These are phyloP conservation scores for Pipistrellus nathusii DNA, from an alignment of 2,797 vertebrate species.

Conservation along the genomic window DNA sequence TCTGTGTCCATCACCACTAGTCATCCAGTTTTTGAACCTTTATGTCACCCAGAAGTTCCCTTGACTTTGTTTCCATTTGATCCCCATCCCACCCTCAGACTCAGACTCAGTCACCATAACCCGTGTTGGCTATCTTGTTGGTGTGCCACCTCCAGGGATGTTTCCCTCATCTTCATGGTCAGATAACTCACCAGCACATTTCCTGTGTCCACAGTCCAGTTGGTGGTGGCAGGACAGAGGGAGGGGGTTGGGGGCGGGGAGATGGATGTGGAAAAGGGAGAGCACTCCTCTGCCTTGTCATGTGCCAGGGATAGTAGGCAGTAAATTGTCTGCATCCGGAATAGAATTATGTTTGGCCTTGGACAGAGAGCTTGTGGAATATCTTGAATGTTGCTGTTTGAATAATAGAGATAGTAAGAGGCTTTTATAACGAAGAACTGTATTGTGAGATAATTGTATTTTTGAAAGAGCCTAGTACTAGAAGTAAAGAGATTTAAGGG, in stretches of 20 bases:
- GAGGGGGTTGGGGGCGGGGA: no score
- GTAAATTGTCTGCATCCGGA: neutral
- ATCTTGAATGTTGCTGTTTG: constrained; percentile 18
- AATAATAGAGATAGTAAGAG: constrained; percentile 45
- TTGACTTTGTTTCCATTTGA: neutral
- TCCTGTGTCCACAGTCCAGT: neutral
- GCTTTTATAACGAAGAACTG: neutral
- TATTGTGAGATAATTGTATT: constrained; percentile 9
- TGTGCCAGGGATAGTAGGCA: neutral
- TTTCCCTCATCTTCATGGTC: neutral
- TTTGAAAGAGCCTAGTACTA: neutral
- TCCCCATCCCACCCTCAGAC: neutral
- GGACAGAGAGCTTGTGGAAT: neutral
- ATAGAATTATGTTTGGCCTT: constrained; percentile 32
- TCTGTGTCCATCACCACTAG: neutral
- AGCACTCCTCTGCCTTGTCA: neutral
- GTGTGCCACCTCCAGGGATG: neutral
- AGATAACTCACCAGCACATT: neutral
- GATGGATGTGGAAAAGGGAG: neutral
- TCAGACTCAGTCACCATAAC: neutral
- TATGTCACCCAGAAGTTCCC: neutral
- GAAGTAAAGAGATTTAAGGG: neutral
- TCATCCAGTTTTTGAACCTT: neutral
- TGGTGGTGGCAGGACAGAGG: neutral
- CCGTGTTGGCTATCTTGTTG: neutral